Percentiles rank a stretch among this genome's conserved stretches.
phyloP scores from a whole-genome alignment of 2,797 vertebrate species.

The Macropodus opercularis region DNA sequence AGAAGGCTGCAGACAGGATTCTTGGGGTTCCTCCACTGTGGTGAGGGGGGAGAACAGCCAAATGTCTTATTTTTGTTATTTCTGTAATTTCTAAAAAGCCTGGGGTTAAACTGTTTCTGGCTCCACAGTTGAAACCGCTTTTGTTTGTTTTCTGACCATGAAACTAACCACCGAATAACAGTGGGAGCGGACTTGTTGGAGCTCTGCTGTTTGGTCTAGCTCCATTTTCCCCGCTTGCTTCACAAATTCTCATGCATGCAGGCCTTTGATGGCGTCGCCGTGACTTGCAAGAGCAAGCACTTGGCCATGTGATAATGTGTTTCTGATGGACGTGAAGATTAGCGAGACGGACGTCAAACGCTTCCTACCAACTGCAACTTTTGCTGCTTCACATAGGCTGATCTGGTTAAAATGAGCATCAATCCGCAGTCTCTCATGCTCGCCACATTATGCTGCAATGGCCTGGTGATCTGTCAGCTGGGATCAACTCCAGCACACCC shows the following conservation, averaged over 20 bases:
- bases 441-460: not conserved
- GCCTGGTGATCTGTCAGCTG: too few relatives aligned
- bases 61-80: slow-evolving; percentile 83
- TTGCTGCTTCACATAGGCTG: not conserved
- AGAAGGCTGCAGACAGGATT: slow-evolving; percentile 84
- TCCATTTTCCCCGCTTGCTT: slow-evolving; percentile 77
- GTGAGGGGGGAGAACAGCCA: slow-evolving; percentile 60
- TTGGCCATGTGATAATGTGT: slow-evolving; percentile 75
- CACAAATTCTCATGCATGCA: slow-evolving; percentile 80
- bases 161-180: slow-evolving; percentile 85
- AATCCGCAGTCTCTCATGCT: not conserved
- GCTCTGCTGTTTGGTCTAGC: slow-evolving; percentile 83
- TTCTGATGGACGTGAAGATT: slow-evolving; percentile 76
- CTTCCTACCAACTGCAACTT: slow-evolving; percentile 11
- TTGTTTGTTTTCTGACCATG: slow-evolving; percentile 87
- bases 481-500: too few relatives aligned
- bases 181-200: slow-evolving; percentile 77
- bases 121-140: slow-evolving; percentile 78
- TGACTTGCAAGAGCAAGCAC: slow-evolving; percentile 52
- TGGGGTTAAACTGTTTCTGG: slow-evolving; percentile 81
- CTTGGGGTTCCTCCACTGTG: slow-evolving; percentile 76
- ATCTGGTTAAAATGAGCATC: slow-evolving; percentile 1
- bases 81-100: slow-evolving; percentile 80
- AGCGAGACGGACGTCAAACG: slow-evolving; percentile 44
- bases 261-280: slow-evolving; percentile 77